These are phyloP conservation scores for Leuciscus idus DNA, from an alignment of 2,113 vertebrate genomes.

Conservation along the genomic window DNA sequence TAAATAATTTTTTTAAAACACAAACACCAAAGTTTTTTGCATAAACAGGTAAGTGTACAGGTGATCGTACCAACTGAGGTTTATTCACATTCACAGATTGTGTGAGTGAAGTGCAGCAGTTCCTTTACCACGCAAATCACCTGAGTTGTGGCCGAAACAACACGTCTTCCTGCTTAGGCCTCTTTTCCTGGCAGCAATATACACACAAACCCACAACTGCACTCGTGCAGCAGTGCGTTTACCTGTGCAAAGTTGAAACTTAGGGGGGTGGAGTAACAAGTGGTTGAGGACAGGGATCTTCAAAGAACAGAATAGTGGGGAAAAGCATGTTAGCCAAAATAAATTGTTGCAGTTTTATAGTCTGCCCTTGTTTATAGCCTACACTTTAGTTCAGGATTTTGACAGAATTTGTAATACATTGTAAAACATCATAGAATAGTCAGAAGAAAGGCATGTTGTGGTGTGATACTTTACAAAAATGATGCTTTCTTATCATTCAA, in stretches of 20 bases:
- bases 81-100: neutral
- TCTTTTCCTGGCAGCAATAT: slow-evolving; percentile 38
- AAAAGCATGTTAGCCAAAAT: neutral
- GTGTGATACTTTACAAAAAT: neutral
- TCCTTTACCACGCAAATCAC: slow-evolving; percentile 43
- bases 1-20: neutral
- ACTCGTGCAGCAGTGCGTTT: slow-evolving; percentile 40
- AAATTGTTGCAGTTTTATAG: neutral
- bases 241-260: slow-evolving; percentile 36
- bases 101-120: neutral
- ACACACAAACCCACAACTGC: slow-evolving; percentile 48
- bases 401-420: neutral
- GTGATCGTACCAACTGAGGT: neutral
- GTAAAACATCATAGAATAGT: neutral
- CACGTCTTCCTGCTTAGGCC: slow-evolving; percentile 46
- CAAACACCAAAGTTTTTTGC: neutral
- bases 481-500: neutral
- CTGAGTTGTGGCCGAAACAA: slow-evolving; percentile 49
- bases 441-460: neutral
- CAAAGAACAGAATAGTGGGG: neutral
- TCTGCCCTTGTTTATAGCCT: neutral
- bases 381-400: neutral
- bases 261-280: too few species aligned
- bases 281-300: neutral
- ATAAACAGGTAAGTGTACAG: neutral